Evolutionary conservation across 2,888 invertebrate species (phyloP).

Genomic region (Cloeon dipterum): DNA sequence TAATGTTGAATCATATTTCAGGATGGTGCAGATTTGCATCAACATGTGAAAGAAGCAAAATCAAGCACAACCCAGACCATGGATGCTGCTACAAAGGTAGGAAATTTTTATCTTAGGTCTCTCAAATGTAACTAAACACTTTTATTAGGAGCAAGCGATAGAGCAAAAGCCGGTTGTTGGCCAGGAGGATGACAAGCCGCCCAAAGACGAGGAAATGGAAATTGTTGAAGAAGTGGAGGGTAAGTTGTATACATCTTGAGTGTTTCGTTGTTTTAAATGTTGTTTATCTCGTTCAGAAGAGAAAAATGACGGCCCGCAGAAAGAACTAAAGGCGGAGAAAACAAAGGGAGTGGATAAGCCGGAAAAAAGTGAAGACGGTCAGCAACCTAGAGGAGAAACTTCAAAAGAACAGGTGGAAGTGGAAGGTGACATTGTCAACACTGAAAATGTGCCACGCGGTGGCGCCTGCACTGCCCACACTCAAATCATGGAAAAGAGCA

Average conservation of each 20-base stretch:
- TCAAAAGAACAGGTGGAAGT: slow-evolving; percentile 19
- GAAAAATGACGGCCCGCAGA: slow-evolving; percentile 4
- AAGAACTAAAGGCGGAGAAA: slow-evolving; percentile 17
- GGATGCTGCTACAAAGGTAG: slow-evolving; percentile 26
- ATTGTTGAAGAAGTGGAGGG: slow-evolving; percentile 21
- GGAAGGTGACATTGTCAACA: slow-evolving; percentile 50
- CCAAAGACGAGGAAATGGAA: slow-evolving; percentile 29
- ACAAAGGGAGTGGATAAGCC: slow-evolving; percentile 15
- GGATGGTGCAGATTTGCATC: slow-evolving; percentile 36
- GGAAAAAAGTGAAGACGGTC: slow-evolving; percentile 21
- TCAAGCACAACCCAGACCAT: slow-evolving; percentile 34
- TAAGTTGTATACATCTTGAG: not conserved
- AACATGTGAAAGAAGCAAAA: slow-evolving; percentile 63
- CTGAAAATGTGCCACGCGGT: slow-evolving; percentile 39
- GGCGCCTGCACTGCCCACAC: slow-evolving; percentile 59
- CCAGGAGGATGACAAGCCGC: slow-evolving; percentile 29
- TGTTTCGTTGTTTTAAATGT: not conserved
- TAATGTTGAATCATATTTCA: too few species aligned
- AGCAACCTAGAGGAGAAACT: slow-evolving; percentile 20
- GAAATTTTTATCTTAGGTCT: not conserved
- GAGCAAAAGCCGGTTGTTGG: slow-evolving; percentile 38
- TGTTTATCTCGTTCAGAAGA: not conserved
- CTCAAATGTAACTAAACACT: not conserved
- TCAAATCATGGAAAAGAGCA: slow-evolving; percentile 15
- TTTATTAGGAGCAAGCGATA: slow-evolving; percentile 50